phyloP scores from a whole-genome alignment of 2,113 vertebrate species.

The Spea multiplicata region DNA sequence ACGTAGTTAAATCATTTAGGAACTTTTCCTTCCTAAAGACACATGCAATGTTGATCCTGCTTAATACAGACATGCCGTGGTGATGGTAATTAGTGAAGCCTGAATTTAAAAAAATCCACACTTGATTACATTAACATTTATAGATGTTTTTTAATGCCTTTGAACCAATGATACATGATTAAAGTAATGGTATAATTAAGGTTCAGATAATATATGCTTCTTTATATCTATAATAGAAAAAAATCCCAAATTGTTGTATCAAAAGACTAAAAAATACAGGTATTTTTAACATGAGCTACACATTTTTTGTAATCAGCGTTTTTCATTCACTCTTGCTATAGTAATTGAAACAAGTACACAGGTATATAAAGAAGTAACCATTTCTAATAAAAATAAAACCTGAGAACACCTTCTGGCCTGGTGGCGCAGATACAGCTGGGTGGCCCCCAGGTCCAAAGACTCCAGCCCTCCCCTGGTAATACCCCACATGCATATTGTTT shows the following conservation, averaged over 20 bases:
- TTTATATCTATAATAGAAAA: constrained; percentile 61
- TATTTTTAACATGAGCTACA: background rate
- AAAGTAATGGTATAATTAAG: constrained; percentile 68
- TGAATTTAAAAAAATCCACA: constrained; percentile 52
- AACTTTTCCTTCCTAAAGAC: background rate
- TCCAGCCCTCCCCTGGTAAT: too few relatives aligned
- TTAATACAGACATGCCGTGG: constrained; percentile 16
- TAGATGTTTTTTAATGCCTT: constrained; percentile 56
- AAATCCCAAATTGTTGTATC: background rate
- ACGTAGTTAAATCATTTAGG: too few relatives aligned
- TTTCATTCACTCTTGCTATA: too few relatives aligned
- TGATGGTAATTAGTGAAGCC: constrained; percentile 46
- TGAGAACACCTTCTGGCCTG: too few relatives aligned
- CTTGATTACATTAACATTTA: constrained; percentile 76
- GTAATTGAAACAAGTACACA: too few relatives aligned
- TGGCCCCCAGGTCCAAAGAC: too few relatives aligned
- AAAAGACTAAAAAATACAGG: constrained; percentile 9
- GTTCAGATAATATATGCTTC: constrained; percentile 69
- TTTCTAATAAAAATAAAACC: too few relatives aligned
- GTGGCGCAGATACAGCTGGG: too few relatives aligned
- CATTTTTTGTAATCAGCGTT: background rate
- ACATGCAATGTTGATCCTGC: constrained; percentile 5
- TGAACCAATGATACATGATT: constrained; percentile 63
- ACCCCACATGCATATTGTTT: too few relatives aligned
- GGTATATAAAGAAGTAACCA: too few relatives aligned